These are phyloP conservation scores for Salvelinus alpinus DNA, from an alignment of 2,113 vertebrate species.

Conservation along the genomic window DNA sequence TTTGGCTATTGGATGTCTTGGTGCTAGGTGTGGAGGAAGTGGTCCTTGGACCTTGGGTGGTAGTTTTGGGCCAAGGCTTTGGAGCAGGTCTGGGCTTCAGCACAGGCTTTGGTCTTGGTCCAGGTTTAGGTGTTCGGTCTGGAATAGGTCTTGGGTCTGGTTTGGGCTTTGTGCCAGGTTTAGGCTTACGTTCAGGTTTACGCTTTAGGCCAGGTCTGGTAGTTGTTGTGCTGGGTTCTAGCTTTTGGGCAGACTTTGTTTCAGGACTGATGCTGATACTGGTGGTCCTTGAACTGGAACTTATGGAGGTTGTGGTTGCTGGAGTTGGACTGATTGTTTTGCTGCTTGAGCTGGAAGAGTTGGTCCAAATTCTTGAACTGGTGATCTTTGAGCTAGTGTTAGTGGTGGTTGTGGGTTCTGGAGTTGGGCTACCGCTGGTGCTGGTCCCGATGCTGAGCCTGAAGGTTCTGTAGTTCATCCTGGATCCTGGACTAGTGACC, in stretches of 20 bases:
- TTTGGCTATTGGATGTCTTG: not conserved
- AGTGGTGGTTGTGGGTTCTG: not conserved
- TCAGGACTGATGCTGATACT: constrained; percentile 41
- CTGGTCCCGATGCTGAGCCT: too few species aligned
- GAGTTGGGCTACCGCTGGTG: too few species aligned
- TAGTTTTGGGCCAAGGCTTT: constrained; percentile 25
- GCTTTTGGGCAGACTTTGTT: constrained; percentile 14
- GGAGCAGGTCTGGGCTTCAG: not conserved
- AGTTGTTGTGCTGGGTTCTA: not conserved
- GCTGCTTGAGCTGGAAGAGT: too few species aligned
- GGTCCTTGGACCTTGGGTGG: constrained; percentile 39
- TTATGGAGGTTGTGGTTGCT: not conserved
- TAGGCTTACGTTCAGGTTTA: not conserved
- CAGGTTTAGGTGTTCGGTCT: not conserved
- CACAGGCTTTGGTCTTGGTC: constrained; percentile 3
- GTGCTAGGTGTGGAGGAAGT: constrained; percentile 5
- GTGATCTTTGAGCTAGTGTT: not conserved
- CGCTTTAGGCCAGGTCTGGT: not conserved
- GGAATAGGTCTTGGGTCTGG: not conserved
- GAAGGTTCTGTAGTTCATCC: too few species aligned
- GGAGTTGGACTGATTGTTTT: too few species aligned
- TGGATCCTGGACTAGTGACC: too few species aligned
- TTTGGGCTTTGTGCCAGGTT: not conserved
- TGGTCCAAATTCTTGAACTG: too few species aligned
- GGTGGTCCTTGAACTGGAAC: constrained; percentile 7